These are phyloP conservation scores for Enteromius paludinosus DNA, from an alignment of 2,797 vertebrate species.

Conservation along the genomic window DNA sequence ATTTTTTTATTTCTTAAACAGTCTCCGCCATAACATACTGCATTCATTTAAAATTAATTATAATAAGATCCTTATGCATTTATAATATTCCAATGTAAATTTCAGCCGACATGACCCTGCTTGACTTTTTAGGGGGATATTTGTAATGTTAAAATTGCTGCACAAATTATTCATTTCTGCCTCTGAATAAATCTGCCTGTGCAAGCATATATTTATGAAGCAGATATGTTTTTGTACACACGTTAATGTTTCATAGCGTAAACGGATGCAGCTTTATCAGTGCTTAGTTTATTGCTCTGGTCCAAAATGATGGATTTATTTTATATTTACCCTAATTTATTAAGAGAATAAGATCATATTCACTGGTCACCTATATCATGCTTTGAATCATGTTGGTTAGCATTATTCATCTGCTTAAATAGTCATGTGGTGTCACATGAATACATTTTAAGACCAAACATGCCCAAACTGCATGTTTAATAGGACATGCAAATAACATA, in stretches of 20 bases:
- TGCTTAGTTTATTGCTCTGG: not conserved
- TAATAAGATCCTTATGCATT: conserved; percentile 43
- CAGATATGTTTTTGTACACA: conserved; percentile 8
- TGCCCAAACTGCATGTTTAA: not conserved
- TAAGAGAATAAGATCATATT: not conserved
- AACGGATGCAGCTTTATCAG: not conserved
- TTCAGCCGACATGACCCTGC: conserved; percentile 10
- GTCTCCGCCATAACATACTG: not conserved
- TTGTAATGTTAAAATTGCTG: conserved; percentile 36
- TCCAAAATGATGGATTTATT: not conserved
- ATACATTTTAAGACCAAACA: not conserved
- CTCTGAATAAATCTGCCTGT: conserved; percentile 36
- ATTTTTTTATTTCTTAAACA: not conserved
- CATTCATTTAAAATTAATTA: conserved; percentile 9
- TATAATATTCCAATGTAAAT: not conserved
- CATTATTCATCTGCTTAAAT: not conserved
- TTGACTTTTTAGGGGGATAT: conserved; percentile 23
- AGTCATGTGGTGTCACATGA: not conserved
- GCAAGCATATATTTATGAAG: conserved; percentile 8
- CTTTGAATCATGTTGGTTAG: not conserved
- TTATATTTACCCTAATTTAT: not conserved
- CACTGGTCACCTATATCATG: not conserved
- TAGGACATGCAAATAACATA: not conserved
- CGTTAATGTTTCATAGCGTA: not conserved
- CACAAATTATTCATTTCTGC: conserved; percentile 24